Percentiles rank a stretch among this genome's conserved stretches.
Evolutionary conservation across 2,888 invertebrate genomes (phyloP).

Genomic region (Phragmatobia fuliginosa): DNA sequence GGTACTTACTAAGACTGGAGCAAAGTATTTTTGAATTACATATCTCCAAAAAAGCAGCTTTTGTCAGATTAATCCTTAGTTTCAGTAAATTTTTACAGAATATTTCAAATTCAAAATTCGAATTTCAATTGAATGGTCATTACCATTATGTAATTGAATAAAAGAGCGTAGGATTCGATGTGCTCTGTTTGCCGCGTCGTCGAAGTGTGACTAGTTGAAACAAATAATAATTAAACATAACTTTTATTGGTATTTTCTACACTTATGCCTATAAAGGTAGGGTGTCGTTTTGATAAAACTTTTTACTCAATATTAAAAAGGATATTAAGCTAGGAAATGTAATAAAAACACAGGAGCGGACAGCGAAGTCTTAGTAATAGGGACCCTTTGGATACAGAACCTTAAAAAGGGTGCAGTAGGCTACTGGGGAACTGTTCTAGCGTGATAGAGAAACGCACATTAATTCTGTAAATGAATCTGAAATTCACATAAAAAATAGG

Average conservation of each 20-base stretch:
- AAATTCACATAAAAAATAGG: not conserved
- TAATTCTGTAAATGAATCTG: not conserved
- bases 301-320: conserved; percentile 11
- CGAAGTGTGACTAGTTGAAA: not conserved
- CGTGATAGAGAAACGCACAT: not conserved
- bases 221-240: not conserved
- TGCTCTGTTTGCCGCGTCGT: conserved; percentile 1
- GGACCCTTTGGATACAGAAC: too few species aligned
- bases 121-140: not conserved
- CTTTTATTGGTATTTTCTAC: not conserved
- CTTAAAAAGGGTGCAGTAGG: too few species aligned
- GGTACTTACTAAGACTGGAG: too few species aligned
- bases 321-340: conserved; percentile 15
- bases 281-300: conserved; percentile 12
- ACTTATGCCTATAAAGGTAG: conserved; percentile 10
- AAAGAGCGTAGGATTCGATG: not conserved
- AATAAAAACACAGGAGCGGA: too few species aligned
- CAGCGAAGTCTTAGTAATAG: too few species aligned
- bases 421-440: not conserved
- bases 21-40: too few species aligned
- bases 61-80: too few species aligned
- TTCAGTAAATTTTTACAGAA: too few species aligned
- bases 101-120: not conserved
- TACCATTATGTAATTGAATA: not conserved
- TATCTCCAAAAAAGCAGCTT: too few species aligned